These are phyloP conservation scores for Plodia interpunctella DNA, from an alignment of 1,140 invertebrate genomes.

Conservation along the genomic window DNA sequence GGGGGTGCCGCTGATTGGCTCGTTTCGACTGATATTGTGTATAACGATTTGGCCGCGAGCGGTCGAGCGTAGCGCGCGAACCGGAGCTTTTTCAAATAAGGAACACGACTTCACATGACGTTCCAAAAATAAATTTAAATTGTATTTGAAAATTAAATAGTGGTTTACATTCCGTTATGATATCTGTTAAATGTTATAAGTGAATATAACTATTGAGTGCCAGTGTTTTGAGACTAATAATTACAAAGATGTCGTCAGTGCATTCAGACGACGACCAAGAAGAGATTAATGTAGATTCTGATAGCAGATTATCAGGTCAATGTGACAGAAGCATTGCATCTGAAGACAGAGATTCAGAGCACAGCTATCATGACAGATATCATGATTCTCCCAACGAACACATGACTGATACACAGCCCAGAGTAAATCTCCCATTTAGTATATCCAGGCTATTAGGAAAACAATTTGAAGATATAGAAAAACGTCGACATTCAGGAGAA, in stretches of 20 bases:
- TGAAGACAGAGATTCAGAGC: conserved; percentile 60
- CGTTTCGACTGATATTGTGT: conserved; percentile 75
- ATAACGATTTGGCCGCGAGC: conserved; percentile 58
- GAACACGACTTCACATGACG: conserved; percentile 24
- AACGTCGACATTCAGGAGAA: conserved; percentile 60
- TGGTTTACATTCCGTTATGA: neutral
- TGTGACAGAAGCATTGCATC: conserved; percentile 68
- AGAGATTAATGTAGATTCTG: conserved; percentile 80
- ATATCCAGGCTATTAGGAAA: conserved; percentile 84
- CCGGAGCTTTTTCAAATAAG: conserved; percentile 31
- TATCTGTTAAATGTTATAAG: conserved; percentile 21
- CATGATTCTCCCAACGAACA: conserved; percentile 65
- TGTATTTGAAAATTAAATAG: conserved; percentile 3
- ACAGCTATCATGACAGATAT: conserved; percentile 64
- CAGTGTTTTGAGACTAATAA: conserved; percentile 36
- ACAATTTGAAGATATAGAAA: conserved; percentile 79
- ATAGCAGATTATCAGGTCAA: conserved; percentile 78
- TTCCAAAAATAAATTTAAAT: conserved; percentile 22
- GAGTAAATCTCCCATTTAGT: conserved; percentile 82
- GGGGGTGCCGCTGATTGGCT: conserved; percentile 76
- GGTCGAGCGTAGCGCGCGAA: conserved; percentile 68
- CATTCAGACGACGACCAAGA: conserved; percentile 79
- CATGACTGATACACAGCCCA: conserved; percentile 71
- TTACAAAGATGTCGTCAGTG: conserved; percentile 68
- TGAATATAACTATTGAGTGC: conserved; percentile 35